These are phyloP conservation scores for Choristoneura rosaceana DNA, from an alignment of 2,888 invertebrate genomes.

Conservation along the genomic window DNA sequence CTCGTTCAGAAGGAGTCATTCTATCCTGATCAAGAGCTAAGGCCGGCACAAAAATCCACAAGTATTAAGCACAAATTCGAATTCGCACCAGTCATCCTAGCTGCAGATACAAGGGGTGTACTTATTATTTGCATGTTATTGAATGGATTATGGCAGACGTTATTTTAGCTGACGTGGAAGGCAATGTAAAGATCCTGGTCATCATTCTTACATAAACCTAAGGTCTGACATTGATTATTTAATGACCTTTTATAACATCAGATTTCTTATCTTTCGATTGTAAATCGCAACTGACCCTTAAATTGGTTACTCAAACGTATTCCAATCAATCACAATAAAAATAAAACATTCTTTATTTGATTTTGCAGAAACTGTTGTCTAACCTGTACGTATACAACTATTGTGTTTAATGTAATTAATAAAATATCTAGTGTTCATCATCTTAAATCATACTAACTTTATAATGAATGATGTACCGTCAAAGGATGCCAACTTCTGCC, in stretches of 20 bases:
- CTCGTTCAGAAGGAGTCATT: neutral
- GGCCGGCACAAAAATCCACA: no score
- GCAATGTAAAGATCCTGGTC: slow-evolving; percentile 6
- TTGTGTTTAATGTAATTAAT: no score
- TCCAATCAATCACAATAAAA: no score
- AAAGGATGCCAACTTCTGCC: slow-evolving; percentile 6
- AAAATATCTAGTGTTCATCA: neutral
- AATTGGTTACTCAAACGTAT: no score
- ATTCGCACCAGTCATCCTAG: neutral
- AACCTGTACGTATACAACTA: no score
- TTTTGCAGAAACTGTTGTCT: no score
- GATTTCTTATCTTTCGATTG: no score
- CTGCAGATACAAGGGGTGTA: neutral
- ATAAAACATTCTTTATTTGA: no score
- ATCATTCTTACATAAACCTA: neutral
- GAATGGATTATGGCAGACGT: neutral
- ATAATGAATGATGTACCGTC: slow-evolving; percentile 2
- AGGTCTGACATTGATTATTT: neutral
- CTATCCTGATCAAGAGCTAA: neutral
- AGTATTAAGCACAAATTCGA: no score
- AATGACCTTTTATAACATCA: no score
- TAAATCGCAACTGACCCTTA: no score
- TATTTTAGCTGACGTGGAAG: neutral
- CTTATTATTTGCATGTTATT: neutral
- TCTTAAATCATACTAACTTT: neutral